Percentiles rank a stretch among this genome's conserved stretches.
These are phyloP conservation scores for Collichthys lucidus DNA, from an alignment of 2,113 vertebrate genomes.

Conservation along the genomic window DNA sequence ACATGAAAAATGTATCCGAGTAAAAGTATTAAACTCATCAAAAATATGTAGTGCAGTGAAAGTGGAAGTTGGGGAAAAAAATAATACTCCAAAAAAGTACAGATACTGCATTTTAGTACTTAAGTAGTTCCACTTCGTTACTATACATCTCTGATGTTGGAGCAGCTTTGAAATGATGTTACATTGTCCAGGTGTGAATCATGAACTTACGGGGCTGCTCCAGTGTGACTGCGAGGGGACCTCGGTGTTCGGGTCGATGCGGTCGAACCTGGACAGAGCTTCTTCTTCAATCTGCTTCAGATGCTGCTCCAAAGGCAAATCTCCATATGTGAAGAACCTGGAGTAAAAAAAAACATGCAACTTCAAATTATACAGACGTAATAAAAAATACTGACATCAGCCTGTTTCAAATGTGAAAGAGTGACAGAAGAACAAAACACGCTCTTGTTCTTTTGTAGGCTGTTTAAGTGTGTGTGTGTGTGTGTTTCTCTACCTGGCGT, in stretches of 20 bases:
- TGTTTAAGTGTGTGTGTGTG: neutral
- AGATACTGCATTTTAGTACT: too few relatives aligned
- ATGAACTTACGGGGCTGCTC: slow-evolving; percentile 87
- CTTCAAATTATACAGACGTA: too few relatives aligned
- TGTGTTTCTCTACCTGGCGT: slow-evolving; percentile 82
- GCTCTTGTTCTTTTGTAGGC: neutral
- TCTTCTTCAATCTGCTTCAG: slow-evolving; percentile 94
- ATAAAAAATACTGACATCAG: neutral
- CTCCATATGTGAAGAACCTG: slow-evolving; percentile 96
- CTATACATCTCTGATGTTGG: neutral
- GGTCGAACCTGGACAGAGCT: slow-evolving; percentile 89
- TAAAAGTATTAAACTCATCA: too few relatives aligned
- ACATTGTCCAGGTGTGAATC: neutral
- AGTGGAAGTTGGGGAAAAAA: too few relatives aligned
- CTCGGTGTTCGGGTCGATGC: slow-evolving; percentile 86
- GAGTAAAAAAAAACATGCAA: too few relatives aligned
- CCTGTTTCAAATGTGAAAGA: neutral
- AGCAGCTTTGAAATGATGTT: neutral
- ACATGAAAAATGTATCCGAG: too few relatives aligned
- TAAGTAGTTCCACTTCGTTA: too few relatives aligned
- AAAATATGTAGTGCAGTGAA: too few relatives aligned
- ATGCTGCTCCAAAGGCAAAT: slow-evolving; percentile 92
- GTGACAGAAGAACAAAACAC: neutral
- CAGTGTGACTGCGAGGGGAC: slow-evolving; percentile 90
- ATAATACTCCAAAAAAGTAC: too few relatives aligned